Evolutionary conservation across 1,140 invertebrate species (phyloP).

Genomic region (Lucilia cuprina): DNA sequence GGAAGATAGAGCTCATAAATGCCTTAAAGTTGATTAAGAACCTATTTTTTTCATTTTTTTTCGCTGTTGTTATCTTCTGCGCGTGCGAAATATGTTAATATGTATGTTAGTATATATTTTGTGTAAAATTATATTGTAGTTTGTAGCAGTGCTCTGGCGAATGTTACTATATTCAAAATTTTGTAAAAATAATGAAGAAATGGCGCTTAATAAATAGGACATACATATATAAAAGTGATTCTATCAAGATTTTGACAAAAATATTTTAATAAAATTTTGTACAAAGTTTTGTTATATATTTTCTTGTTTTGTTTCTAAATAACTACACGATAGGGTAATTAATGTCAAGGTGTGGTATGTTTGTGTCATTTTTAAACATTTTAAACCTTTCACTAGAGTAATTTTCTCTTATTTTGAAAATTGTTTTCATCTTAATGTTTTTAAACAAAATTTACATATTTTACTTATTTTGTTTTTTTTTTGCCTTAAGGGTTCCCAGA

Average conservation of each 20-base stretch:
- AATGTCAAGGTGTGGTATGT: neutral
- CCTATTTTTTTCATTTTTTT: neutral
- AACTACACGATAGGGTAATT: neutral
- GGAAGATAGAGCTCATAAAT: slow-evolving; percentile 2
- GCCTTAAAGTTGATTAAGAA: slow-evolving; percentile 22
- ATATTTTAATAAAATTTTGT: too few relatives aligned
- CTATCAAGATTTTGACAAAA: too few relatives aligned
- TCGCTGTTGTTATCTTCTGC: too few relatives aligned
- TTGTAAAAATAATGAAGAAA: too few relatives aligned
- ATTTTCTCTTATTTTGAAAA: neutral
- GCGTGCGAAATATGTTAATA: too few relatives aligned
- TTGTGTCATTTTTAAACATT: neutral
- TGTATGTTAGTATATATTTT: too few relatives aligned
- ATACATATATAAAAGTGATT: too few relatives aligned
- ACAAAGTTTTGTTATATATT: neutral
- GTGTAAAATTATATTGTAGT: too few relatives aligned
- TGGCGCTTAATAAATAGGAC: too few relatives aligned
- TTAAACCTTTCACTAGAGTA: neutral
- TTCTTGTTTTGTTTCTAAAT: neutral
- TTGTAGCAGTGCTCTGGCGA: too few relatives aligned
- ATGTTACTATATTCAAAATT: too few relatives aligned
- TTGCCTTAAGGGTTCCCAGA: neutral
- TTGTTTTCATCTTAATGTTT: neutral
- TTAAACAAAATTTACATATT: neutral
- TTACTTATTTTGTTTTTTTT: neutral